Percentiles rank a stretch among this genome's conserved stretches.
Conservation (phyloP, 2,888 invertebrate genomes). For the Stenodema calcarata region DNA sequence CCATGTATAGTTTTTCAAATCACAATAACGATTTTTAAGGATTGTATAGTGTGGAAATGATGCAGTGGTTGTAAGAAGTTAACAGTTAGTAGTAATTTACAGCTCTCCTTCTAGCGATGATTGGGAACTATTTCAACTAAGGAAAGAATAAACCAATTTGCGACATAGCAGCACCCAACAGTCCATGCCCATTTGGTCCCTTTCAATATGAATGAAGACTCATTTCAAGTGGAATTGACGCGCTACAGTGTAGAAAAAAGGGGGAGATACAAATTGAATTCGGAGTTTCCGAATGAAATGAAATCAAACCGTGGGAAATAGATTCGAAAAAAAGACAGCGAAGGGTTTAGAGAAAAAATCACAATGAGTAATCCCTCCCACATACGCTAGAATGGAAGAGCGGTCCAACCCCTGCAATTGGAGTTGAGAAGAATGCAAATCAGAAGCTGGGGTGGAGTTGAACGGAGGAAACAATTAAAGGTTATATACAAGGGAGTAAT, state of each 20-base stretch:
- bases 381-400: not conserved
- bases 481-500: not conserved
- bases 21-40: too few species aligned
- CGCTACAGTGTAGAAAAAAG: not conserved
- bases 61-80: too few species aligned
- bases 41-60: too few species aligned
- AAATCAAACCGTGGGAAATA: slow-evolving; percentile 3
- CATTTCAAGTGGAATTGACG: not conserved
- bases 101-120: too few species aligned
- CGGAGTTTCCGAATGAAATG: slow-evolving; percentile 18
- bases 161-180: not conserved
- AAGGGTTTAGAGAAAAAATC: not conserved
- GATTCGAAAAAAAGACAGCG: not conserved
- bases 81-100: too few species aligned
- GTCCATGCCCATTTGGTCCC: not conserved
- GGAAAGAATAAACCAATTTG: not conserved
- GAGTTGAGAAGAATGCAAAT: not conserved
- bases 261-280: slow-evolving; percentile 14
- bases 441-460: not conserved
- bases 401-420: not conserved
- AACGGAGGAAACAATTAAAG: not conserved
- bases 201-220: not conserved
- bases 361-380: not conserved
- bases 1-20: too few species aligned
- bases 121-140: not conserved